Base-by-base conservation (phyloP, 2,888 invertebrate genomes). In the Tipula unca region DNA sequence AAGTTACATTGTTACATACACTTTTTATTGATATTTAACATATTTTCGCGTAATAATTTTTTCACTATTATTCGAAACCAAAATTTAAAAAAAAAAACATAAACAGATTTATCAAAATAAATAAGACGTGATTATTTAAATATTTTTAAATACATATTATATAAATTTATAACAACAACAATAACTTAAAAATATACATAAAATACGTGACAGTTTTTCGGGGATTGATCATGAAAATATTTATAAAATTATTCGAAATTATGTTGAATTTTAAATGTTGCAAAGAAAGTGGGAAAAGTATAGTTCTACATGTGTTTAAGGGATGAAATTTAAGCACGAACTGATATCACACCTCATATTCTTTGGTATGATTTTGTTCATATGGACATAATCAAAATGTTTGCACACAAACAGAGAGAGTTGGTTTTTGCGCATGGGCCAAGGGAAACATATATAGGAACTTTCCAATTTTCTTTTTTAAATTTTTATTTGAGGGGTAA, bases 301-400 rank as follows among this genome's bases (percentile, higher is more conserved):
- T n/a, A 69, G 69, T 69, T 10, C 25, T 69, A 69, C 25, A 69
- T 69, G 69, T 69, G 69, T 69, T 69, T 69, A 69, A 69, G 69
- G 69, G 69, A 69, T 69, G 69, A 69, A 69, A 69, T 69, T 69
- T 69, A 69, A 69, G 69, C 69, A 69, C 69, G 69, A 69, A 69
- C 69, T 69, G 69, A 25, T 25, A 69, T 25, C 25, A 25, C 69
- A 69, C 25, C n/a, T n/a, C n/a, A n/a, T n/a, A n/a, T 69, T 25
- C 25, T 25, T 25, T 69, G 48, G n/a, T n/a, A n/a, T 14, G 25
- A 69, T 25, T 20, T 69, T 69, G 25, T 69, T 20, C 20, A 10
- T 25, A 69, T 1, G n/a, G 10, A 69, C 69, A 25, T 69, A 69
- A 54, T 10, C 17, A 48, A 48, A 48, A 48, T 69, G 69, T 69